Conservation (phyloP, 1,140 invertebrate species). For the Eufriesea mexicana region DNA sequence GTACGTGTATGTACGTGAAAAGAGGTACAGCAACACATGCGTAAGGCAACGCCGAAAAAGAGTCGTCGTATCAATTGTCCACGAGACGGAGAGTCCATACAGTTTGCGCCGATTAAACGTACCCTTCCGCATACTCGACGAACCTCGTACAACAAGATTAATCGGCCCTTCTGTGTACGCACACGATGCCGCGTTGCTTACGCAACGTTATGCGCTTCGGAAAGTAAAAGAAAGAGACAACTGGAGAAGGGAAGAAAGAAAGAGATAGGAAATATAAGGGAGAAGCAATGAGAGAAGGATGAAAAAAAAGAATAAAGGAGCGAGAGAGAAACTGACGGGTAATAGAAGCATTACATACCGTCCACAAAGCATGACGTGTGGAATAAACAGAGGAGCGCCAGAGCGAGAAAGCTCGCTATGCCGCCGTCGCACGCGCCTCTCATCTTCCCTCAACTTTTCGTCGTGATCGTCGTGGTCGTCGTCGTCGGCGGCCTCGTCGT, state of each 20-base stretch:
- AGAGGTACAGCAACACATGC: too few relatives aligned
- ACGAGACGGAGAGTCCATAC: neutral
- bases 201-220: slow-evolving; percentile 55
- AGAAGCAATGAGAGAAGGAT: neutral
- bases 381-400: slow-evolving; percentile 70
- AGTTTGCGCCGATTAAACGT: slow-evolving; percentile 25
- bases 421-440: slow-evolving; percentile 65
- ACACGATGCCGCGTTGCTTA: slow-evolving; percentile 55
- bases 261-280: neutral
- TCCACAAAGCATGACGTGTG: slow-evolving; percentile 64
- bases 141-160: slow-evolving; percentile 63
- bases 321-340: slow-evolving; percentile 2
- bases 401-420: slow-evolving; percentile 67
- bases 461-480: neutral
- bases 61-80: slow-evolving; percentile 12
- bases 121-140: slow-evolving; percentile 61
- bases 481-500: neutral
- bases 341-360: slow-evolving; percentile 62
- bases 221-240: slow-evolving; percentile 39
- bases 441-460: slow-evolving; percentile 57
- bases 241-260: neutral
- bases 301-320: neutral
- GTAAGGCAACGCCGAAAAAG: neutral
- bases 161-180: slow-evolving; percentile 58
- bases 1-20: neutral